Evolutionary conservation across 1,140 invertebrate species (phyloP), one percentile per base, ranked within the genome.

Genomic region (Rhopalosiphum padi): DNA sequence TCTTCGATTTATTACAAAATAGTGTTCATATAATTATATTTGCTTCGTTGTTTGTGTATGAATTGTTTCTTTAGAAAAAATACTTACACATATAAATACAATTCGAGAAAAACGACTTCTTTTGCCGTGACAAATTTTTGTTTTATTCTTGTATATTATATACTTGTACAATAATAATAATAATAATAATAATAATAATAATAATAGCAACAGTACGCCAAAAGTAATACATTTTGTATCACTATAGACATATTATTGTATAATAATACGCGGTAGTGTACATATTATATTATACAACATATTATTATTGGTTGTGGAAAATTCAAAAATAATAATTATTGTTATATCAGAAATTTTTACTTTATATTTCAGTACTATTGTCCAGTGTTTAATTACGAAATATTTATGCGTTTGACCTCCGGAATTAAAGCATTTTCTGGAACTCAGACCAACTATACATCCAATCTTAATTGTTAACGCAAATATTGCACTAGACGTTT

Each of bases 11-110:
- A 25, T 91, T 91, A 91, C 90, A 91, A 91, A 91, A 91, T 43
- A 91, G 90, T 43, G 53, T 21, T 91, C 53, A 91, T 91, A 91
- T 91, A 77, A 91, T 91, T 68, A 68, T 91, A 77, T 91, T 91
- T 91, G 90, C n/a, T 89, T 37, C n/a, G 48, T 51, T 53, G 87
- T 89, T 53, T 25, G 60, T 46, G 4, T 77, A 46, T 30, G 90
- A n/a, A 77, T 77, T 68, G 55, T 55, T 89, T 55, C n/a, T 60
- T 55, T 90, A 25, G 48, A 43, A 91, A 41, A 68, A 30, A 41
- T 43, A 91, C 9, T 30, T 77, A 46, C 18, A 77, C 41, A n/a
- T 48, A 46, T 41, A 68, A 37, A 22, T 90, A 30, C 25, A 60
- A 41, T 60, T 60, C 25, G n/a, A 91, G 41, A 46, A 43, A 43